Base-by-base conservation (phyloP, 2,888 invertebrate species). In the Dermolepida albohirtum region DNA sequence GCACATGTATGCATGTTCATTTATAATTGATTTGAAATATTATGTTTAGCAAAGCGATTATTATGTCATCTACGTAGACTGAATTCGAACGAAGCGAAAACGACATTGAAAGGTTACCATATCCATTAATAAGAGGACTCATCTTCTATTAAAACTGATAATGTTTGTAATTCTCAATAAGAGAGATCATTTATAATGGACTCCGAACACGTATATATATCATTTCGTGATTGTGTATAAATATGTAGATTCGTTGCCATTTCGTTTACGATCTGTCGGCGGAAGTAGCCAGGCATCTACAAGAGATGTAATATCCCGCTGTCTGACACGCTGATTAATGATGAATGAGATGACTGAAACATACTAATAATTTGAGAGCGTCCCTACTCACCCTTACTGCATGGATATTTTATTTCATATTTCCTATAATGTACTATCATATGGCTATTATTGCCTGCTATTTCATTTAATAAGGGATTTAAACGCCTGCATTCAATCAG, bases 261-360 rank as follows among this genome's bases (percentile, higher is more conserved):
- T 80, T 80, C 79, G 80, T 80, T 79, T 76, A 78, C 78, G 78
- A 79, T 78, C 78, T 76, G 76, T 75, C 77, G 76, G 75, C 80
- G 79, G 80, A 80, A 79, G 79, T 75, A 75, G 76, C 74, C 78
- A n/a, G 75, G 77, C 80, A 78, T 80, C 81, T 81, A 78, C 80
- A 78, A 79, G 80, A 80, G 80, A 80, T 78, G 80, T 78, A 81
- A 81, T 81, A 81, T 81, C 81, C 81, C 81, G 80, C 80, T 81
- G 81, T 81, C 80, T 80, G 78, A 74, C 76, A 64, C 70, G 72
- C 79, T 80, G 80, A 81, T 81, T 81, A 81, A 81, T 81, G 81
- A 81, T 80, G 79, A 75, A 79, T 76, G 74, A 76, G 77, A 69
- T 69, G 71, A 73, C 74, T 66, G 47, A 49, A 54, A 69, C 69